These are phyloP conservation scores for Tapirus terrestris DNA, from an alignment of 2,113 vertebrate species.

Conservation along the genomic window DNA sequence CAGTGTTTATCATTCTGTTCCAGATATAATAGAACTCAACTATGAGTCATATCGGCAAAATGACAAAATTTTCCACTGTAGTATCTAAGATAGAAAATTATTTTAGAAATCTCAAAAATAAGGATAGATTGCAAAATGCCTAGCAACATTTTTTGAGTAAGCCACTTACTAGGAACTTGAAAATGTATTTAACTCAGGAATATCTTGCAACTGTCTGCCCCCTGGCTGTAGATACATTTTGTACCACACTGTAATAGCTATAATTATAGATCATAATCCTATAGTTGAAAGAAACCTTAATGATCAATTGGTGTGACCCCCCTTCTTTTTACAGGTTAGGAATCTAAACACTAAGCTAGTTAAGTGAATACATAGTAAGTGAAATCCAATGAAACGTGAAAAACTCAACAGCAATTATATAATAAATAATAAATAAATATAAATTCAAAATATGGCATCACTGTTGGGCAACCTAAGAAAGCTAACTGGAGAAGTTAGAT, in stretches of 20 bases:
- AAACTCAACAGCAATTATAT: neutral
- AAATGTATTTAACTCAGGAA: conserved; percentile 30
- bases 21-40: conserved; percentile 3
- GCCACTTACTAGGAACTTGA: neutral
- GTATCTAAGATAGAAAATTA: conserved; percentile 21
- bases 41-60: conserved; percentile 36
- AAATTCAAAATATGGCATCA: neutral
- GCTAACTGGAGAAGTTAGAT: neutral
- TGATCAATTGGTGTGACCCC: neutral
- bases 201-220: neutral
- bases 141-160: conserved; percentile 26
- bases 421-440: conserved; percentile 1
- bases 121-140: conserved; percentile 17
- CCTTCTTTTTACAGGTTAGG: neutral
- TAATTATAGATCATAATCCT: neutral
- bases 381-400: neutral
- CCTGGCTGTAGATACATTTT: neutral
- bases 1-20: conserved; percentile 38
- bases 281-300: neutral
- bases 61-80: conserved; percentile 40
- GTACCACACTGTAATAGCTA: neutral
- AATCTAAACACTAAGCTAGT: neutral
- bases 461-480: neutral
- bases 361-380: conserved; percentile 13
- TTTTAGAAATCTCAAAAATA: conserved; percentile 50